Percentiles rank a stretch among this genome's conserved stretches.
phyloP scores from a whole-genome alignment of 2,113 vertebrate species.

The Tricholaema leucomelas region DNA sequence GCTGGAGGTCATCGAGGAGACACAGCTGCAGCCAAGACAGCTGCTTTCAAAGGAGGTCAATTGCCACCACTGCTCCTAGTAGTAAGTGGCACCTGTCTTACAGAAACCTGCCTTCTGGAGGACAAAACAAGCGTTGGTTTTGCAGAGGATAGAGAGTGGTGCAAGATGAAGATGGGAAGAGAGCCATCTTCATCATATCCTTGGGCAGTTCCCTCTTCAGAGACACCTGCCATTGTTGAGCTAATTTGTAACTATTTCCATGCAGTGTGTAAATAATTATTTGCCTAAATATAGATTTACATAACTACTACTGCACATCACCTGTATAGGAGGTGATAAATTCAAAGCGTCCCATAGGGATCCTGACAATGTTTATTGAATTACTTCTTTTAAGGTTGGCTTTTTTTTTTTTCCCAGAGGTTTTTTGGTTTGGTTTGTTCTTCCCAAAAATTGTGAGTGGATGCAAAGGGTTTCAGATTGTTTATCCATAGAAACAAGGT shows the following conservation, averaged over 20 bases:
- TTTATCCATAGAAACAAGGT: constrained; percentile 6
- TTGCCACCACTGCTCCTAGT: not conserved
- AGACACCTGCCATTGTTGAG: not conserved
- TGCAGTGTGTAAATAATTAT: not conserved
- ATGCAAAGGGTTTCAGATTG: constrained; percentile 3
- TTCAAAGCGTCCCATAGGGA: not conserved
- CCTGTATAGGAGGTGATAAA: constrained; percentile 2
- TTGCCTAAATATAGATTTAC: not conserved
- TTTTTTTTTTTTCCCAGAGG: not conserved
- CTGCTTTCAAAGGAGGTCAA: not conserved
- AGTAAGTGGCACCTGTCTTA: not conserved
- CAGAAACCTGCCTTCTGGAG: not conserved
- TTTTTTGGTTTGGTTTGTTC: not conserved
- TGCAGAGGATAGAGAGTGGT: not conserved
- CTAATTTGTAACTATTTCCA: not conserved
- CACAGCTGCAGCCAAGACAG: not conserved
- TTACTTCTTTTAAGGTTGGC: not conserved
- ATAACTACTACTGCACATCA: not conserved
- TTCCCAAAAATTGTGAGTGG: not conserved
- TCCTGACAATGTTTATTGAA: not conserved
- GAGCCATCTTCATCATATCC: not conserved
- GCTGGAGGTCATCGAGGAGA: not conserved
- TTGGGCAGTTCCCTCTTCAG: not conserved
- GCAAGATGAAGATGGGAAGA: not conserved
- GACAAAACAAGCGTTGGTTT: not conserved